Conservation (phyloP, 2,113 vertebrate species). For the Silurus asotus region DNA sequence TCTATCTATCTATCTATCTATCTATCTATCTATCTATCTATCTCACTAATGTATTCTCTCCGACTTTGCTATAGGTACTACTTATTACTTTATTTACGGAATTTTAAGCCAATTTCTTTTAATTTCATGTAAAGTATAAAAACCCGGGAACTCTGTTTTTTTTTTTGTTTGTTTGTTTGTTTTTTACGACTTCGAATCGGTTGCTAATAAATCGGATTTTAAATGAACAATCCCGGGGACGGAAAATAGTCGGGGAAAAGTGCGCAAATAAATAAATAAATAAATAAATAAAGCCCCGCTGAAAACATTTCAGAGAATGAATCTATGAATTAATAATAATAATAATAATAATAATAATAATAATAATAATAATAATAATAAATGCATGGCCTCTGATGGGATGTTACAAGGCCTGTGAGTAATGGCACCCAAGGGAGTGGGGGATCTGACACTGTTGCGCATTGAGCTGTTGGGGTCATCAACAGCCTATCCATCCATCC, state of each 20-base stretch:
- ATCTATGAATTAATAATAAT: not conserved
- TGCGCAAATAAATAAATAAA: not conserved
- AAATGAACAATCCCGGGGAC: not conserved
- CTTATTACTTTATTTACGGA: no score
- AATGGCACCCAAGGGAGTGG: not conserved
- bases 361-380: constrained; percentile 8
- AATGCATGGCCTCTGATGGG: constrained; percentile 8
- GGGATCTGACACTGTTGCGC: not conserved
- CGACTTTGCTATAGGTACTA: no score
- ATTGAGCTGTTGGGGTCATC: not conserved
- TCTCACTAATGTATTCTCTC: no score
- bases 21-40: no score
- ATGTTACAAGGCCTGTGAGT: constrained; percentile 6
- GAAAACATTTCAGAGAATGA: not conserved
- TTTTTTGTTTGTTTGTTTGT: not conserved
- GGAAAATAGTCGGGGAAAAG: not conserved
- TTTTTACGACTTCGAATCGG: not conserved
- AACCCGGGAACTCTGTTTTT: not conserved
- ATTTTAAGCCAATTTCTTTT: not conserved
- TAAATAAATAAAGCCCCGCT: not conserved
- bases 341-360: constrained; percentile 28
- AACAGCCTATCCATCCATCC: not conserved
- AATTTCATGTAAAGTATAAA: not conserved
- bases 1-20: no score
- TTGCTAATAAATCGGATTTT: not conserved